Base-by-base conservation (phyloP, 2,113 vertebrate species). In the Otocyon megalotis region DNA sequence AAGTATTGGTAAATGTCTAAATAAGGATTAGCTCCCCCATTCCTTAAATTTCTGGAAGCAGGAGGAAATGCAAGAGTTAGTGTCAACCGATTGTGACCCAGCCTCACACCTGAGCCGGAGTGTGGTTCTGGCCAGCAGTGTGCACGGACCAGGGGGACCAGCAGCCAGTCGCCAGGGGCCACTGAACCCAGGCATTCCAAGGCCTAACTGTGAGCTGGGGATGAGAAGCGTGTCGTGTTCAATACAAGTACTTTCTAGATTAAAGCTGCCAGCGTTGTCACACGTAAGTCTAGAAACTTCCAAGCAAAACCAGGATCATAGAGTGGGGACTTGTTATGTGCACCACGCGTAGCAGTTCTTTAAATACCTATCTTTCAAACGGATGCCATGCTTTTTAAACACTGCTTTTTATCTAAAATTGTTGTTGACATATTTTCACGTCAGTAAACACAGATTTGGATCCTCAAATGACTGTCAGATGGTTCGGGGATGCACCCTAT, bases 161-260 rank as follows among this genome's bases (percentile, higher is more conserved):
- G 53, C 56, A 14, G 16, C 26, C 19, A 3, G 43, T 22, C 11
- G 30, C 53, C 14, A 4, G 83, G 11, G 19, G 62, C 1, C 30
- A 28, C 62, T 58, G 26, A 6, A n/a, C n/a, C 56, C 69, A 16
- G 6, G 16, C 4, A 3, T n/a, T n/a, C 30, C 8, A 14, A 17
- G 10, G 30, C 32, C 74, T 28, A 2, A 3, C 13, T 3, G 0
- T 2, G 28, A 32, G 2, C 3, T 19, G 19, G 43, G 15, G 26
- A 26, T 0, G 22, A 74, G 50, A 65, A 72, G 35, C 10, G 2
- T 8, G 12, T 26, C 12, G n/a, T 67, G 9, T 12, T 71, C 24
- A 43, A 8, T 28, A 1, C 17, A 37, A 43, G 28, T 26, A 9
- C 65, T 69, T 84, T 67, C 20, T 48, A 26, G n/a, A 24, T 24